A percentile compares a stretch with the other conserved stretches of the same genome.
These are phyloP conservation scores for Ditula angustiorana DNA, from an alignment of 2,888 invertebrate genomes.

Conservation along the genomic window DNA sequence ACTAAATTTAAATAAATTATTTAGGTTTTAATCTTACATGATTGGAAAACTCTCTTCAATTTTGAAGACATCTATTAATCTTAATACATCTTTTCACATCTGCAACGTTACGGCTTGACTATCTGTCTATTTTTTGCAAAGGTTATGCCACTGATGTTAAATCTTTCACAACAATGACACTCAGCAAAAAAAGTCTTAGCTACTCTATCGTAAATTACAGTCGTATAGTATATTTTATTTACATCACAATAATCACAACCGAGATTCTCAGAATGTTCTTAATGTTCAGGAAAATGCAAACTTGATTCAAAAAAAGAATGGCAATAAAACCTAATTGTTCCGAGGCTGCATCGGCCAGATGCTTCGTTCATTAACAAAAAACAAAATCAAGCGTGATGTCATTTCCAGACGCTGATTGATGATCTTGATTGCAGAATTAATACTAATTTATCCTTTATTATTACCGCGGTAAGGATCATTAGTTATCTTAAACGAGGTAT, in stretches of 20 bases:
- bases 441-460: conserved; percentile 40
- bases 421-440: conserved; percentile 37
- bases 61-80: background rate
- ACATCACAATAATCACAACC: no score
- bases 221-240: no score
- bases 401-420: conserved; percentile 37
- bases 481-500: conserved; percentile 36
- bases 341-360: conserved; percentile 25
- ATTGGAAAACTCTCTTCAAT: background rate
- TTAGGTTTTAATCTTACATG: background rate
- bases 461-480: conserved; percentile 32
- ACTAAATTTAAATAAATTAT: conserved; percentile 31
- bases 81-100: background rate
- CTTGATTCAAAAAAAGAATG: conserved; percentile 7
- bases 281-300: background rate
- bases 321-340: conserved; percentile 26
- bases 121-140: no score
- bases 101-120: no score
- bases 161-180: no score
- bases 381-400: conserved; percentile 40
- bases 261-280: no score
- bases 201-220: no score
- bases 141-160: no score
- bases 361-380: conserved; percentile 34
- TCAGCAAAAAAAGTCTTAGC: no score